Base-by-base conservation (phyloP, 2,888 invertebrate genomes). In the Hedya salicella region DNA sequence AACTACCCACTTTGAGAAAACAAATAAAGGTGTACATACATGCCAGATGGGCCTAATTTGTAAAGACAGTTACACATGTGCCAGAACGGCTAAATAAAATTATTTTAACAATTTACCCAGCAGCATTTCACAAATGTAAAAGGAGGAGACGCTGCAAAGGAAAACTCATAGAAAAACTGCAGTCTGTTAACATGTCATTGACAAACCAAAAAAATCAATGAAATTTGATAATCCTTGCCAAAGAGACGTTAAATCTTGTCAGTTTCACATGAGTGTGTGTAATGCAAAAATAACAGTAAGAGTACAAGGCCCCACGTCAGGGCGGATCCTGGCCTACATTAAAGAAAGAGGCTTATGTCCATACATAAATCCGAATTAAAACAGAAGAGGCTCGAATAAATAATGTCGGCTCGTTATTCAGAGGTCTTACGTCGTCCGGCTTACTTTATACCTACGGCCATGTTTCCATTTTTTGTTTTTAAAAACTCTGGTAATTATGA, bases 311-410 rank as follows among this genome's bases (percentile, higher is more conserved):
- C 76, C 73, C 77, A 72, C 75, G 80, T 84, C 81, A 80, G 73
- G 73, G 64, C 70, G 70, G 71, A 74, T 48, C 59, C 65, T 46
- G 46, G 60, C 53, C 61, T 60, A 61, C 54, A 61, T 66, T 61
- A 66, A 66, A 61, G 66, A 66, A 66, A 66, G 66, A 42, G 61
- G 61, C 66, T 66, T 66, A 89, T 87, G 85, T 86, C 81, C 81
- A 86, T 83, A 86, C 86, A 90, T 91, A 90, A 89, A 91, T 91
- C 86, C 84, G 88, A 89, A 89, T 91, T 90, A 89, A 89, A 88
- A 87, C 83, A 78, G 77, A 84, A 89, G 86, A 83, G 87, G 85
- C 80, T 79, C 73, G 81, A 83, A 88, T 90, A 89, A 90, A 88
- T 88, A 90, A 90, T 89, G 87, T 78, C 73, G 72, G 73, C 82